Evolutionary conservation across 2,113 vertebrate genomes (phyloP), one percentile per base, ranked within the genome.

Genomic region (Tinamus guttatus): DNA sequence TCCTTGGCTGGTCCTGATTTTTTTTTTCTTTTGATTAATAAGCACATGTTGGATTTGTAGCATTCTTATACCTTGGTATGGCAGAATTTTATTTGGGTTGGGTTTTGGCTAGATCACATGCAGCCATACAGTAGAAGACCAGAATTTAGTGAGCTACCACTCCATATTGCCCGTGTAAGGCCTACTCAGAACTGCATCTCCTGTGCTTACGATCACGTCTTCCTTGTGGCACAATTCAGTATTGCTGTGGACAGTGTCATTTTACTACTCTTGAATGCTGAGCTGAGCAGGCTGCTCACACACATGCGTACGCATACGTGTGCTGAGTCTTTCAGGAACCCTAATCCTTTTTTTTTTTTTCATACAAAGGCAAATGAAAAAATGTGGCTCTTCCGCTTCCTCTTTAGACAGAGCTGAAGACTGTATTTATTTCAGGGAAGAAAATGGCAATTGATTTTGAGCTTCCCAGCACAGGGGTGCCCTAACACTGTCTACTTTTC

Each of bases 1-100:
- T 40, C 24, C 52, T 64, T 79, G 73, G 47, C 85, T 86, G 51
- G 69, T 90, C 83, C 90, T 84, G 40, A 68, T 83, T 90, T 84
- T 71, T 40, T 94, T 90, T 93, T 74, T 45, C 45, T 85, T 83
- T 83, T 68, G 32, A 77, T 65, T 94, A 85, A 89, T 41, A 43
- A 91, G 70, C 68, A 86, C 60, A 47, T 88, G 56, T 64, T 90
- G 60, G n/a, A 58, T 49, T 87, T 32, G 11, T 87, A 25, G 47
- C 65, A 32, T 4, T 22, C 63, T 52, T 69, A 74, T 5, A 51
- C 17, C 68, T 88, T 69, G 30, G 43, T 58, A 84, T 62, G 20
- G 28, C 18, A 78, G 38, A 93, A n/a, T 60, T 67, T 32, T 43
- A 78, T 62, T 76, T 81, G 36, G 49, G 65, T 58, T 89, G 52